Conservation (phyloP, 2,888 invertebrate species). For the Leptopilina syphax region DNA sequence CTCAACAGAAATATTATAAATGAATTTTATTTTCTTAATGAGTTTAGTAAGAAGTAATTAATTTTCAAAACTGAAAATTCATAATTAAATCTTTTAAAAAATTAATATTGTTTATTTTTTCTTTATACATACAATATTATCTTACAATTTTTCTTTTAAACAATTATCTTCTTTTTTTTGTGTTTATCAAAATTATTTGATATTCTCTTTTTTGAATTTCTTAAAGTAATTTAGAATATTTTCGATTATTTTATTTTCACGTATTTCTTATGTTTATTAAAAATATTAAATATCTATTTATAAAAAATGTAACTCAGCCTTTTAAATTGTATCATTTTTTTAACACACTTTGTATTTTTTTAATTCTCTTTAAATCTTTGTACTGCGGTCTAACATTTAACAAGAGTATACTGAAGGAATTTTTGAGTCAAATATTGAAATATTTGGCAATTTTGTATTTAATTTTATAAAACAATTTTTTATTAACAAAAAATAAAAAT, state of each 20-base stretch:
- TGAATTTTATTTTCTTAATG: too few relatives aligned
- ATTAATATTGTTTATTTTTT: too few relatives aligned
- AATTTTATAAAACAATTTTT: too few relatives aligned
- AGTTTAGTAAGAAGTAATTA: too few relatives aligned
- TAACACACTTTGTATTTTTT: background rate
- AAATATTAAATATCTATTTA: background rate
- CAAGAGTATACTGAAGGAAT: background rate
- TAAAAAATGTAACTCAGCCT: slow-evolving; percentile 19
- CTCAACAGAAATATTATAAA: too few relatives aligned
- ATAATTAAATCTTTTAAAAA: too few relatives aligned
- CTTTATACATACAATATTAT: too few relatives aligned
- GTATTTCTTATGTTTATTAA: background rate
- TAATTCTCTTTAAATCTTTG: slow-evolving; percentile 29
- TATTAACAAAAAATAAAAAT: too few relatives aligned
- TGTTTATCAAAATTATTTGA: slow-evolving; percentile 8
- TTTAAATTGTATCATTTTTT: background rate
- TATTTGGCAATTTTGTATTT: too few relatives aligned
- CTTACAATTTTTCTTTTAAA: background rate
- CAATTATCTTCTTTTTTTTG: background rate
- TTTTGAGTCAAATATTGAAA: too few relatives aligned
- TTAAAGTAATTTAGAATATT: background rate
- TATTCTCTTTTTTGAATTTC: background rate
- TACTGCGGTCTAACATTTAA: background rate
- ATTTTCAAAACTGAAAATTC: too few relatives aligned
- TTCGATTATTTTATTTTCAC: background rate